phyloP scores from a whole-genome alignment of 2,888 invertebrate species.

The Stramonita haemastoma region DNA sequence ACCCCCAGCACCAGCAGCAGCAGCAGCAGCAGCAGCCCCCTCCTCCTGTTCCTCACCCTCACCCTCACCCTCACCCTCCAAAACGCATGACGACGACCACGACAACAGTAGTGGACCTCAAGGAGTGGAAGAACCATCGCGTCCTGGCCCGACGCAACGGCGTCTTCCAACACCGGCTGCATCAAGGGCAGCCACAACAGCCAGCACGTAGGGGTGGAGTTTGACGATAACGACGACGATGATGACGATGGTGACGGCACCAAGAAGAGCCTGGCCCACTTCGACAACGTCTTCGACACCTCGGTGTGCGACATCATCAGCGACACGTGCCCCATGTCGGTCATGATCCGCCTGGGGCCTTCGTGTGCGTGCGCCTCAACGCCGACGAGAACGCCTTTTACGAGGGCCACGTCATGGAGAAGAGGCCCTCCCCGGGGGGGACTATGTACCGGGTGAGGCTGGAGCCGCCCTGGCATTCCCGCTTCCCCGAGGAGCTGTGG shows the following conservation, averaged over 20 bases:
- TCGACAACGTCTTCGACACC: slow-evolving; percentile 84
- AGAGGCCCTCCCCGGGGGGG: slow-evolving; percentile 76
- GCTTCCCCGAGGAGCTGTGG: slow-evolving; percentile 76
- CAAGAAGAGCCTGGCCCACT: slow-evolving; percentile 85
- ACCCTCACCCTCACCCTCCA: not conserved
- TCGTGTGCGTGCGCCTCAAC: slow-evolving; percentile 84
- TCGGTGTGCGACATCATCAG: slow-evolving; percentile 92
- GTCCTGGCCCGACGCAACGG: slow-evolving; percentile 91
- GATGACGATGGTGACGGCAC: too few relatives aligned
- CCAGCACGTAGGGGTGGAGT: slow-evolving; percentile 87
- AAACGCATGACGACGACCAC: slow-evolving; percentile 60
- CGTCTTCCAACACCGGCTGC: slow-evolving; percentile 89
- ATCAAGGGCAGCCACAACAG: slow-evolving; percentile 81
- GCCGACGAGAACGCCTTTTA: slow-evolving; percentile 86
- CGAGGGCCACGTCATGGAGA: slow-evolving; percentile 88
- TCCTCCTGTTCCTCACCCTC: not conserved
- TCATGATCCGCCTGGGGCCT: slow-evolving; percentile 86
- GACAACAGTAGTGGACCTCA: slow-evolving; percentile 92
- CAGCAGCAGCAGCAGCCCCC: not conserved
- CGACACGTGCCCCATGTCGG: slow-evolving; percentile 90
- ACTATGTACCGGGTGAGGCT: slow-evolving; percentile 25
- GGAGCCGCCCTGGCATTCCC: slow-evolving; percentile 4
- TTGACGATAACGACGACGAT: slow-evolving; percentile 84
- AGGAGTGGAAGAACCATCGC: slow-evolving; percentile 95
- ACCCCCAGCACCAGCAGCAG: not conserved